These are phyloP conservation scores for Nothobranchius furzeri DNA, from an alignment of 2,113 vertebrate species.

Conservation along the genomic window DNA sequence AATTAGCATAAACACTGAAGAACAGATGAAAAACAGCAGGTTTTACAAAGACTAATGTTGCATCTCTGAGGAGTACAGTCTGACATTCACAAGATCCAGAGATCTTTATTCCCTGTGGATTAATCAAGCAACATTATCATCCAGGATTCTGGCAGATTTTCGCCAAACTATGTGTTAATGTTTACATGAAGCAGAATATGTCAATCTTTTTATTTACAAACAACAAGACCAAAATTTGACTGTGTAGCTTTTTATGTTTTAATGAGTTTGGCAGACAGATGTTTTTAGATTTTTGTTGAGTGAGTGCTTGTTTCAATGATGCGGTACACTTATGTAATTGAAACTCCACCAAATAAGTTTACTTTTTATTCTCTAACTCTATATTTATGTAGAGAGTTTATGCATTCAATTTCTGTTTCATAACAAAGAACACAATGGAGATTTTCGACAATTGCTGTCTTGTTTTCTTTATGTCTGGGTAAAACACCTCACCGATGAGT, in stretches of 20 bases:
- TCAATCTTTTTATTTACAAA: background rate
- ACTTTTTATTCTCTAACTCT: background rate
- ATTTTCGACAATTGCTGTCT: conserved; percentile 40
- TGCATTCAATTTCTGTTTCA: background rate
- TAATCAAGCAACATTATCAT: conserved; percentile 17
- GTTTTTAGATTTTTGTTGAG: conserved; percentile 16
- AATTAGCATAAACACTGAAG: too few species aligned
- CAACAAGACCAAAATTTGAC: too few species aligned
- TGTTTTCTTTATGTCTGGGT: conserved; percentile 23
- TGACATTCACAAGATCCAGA: conserved; percentile 1
- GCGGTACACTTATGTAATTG: conserved; percentile 19
- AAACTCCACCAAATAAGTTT: conserved; percentile 5
- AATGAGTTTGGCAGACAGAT: conserved; percentile 36
- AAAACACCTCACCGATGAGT: conserved; percentile 2
- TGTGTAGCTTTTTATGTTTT: background rate
- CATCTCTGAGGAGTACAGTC: too few species aligned
- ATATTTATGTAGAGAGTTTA: conserved; percentile 17
- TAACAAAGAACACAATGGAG: conserved; percentile 35
- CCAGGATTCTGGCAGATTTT: conserved; percentile 25
- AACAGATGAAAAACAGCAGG: too few species aligned
- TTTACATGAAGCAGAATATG: conserved; percentile 41
- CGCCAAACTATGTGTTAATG: conserved; percentile 12
- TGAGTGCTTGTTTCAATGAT: conserved; percentile 38
- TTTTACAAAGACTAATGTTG: too few species aligned
- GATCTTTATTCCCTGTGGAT: conserved; percentile 3